Evolutionary conservation across 2,797 vertebrate genomes (phyloP).

Genomic region (Chelidonichthys spinosus): DNA sequence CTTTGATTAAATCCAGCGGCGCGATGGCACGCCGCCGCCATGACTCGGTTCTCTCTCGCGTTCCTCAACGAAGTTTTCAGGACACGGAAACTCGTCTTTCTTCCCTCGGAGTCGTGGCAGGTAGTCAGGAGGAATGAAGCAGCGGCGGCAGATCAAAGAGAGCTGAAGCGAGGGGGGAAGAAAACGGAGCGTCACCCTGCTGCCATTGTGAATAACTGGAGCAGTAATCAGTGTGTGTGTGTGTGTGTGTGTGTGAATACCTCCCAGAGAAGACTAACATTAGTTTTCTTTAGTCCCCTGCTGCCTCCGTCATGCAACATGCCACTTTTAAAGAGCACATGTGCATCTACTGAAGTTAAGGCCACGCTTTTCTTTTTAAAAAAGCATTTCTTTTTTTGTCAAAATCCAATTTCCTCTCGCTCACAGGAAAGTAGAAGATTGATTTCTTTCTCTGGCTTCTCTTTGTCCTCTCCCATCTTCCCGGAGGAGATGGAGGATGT

Average conservation of each 20-base stretch:
- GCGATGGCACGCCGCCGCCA: background rate
- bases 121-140: conserved; percentile 50
- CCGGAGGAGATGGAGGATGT: conserved; percentile 37
- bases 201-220: background rate
- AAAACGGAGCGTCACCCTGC: conserved; percentile 32
- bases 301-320: background rate
- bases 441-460: conserved; percentile 55
- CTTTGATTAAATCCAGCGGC: background rate
- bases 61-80: conserved; percentile 28
- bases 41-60: conserved; percentile 8
- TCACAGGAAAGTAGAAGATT: conserved; percentile 55
- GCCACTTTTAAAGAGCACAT: background rate
- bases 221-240: background rate
- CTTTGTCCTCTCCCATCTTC: conserved; percentile 58
- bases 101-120: conserved; percentile 23
- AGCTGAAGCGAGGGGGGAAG: conserved; percentile 30
- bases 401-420: conserved; percentile 66
- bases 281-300: background rate
- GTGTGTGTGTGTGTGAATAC: background rate
- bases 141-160: conserved; percentile 58
- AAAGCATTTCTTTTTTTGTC: conserved; percentile 44
- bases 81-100: conserved; percentile 10
- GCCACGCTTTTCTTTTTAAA: conserved; percentile 23
- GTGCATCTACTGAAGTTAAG: background rate
- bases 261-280: conserved; percentile 2